Evolutionary conservation across 1,140 invertebrate species (phyloP).

Genomic region (Drosophila saltans): DNA sequence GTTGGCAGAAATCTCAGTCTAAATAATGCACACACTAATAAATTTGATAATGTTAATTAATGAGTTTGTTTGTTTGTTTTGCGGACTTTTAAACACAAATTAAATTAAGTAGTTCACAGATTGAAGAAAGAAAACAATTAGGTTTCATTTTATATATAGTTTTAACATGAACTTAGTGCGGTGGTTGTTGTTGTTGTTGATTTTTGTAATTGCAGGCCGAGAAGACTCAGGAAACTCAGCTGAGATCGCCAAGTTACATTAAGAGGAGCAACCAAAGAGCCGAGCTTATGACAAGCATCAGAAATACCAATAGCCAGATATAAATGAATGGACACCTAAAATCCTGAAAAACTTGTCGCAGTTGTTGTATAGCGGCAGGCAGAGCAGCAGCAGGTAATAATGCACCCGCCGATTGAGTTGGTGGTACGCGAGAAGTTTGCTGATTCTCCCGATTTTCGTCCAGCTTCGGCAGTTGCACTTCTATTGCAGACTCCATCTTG

Average conservation of each 20-base stretch:
- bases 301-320: not conserved
- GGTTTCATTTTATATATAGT: conserved; percentile 22
- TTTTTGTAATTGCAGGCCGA: not conserved
- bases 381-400: conserved; percentile 18
- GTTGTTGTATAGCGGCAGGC: not conserved
- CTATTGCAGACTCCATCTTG: not conserved
- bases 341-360: conserved; percentile 25
- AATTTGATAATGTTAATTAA: conserved; percentile 21
- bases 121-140: conserved; percentile 33
- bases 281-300: conserved; percentile 16
- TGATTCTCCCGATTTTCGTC: not conserved
- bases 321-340: not conserved
- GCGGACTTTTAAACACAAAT: conserved; percentile 22
- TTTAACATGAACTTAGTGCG: conserved; percentile 65
- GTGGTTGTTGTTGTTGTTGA: conserved; percentile 46
- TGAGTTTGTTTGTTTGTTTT: not conserved
- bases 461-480: not conserved
- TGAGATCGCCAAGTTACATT: conserved; percentile 29
- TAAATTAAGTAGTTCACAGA: conserved; percentile 33
- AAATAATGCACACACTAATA: conserved; percentile 49
- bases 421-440: not conserved
- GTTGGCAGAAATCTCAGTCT: conserved; percentile 73
- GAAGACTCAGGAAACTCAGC: conserved; percentile 17
- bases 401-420: not conserved
- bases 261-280: conserved; percentile 42